Evolutionary conservation across 2,888 invertebrate species (phyloP).

Genomic region (Thereva nobilitata): DNA sequence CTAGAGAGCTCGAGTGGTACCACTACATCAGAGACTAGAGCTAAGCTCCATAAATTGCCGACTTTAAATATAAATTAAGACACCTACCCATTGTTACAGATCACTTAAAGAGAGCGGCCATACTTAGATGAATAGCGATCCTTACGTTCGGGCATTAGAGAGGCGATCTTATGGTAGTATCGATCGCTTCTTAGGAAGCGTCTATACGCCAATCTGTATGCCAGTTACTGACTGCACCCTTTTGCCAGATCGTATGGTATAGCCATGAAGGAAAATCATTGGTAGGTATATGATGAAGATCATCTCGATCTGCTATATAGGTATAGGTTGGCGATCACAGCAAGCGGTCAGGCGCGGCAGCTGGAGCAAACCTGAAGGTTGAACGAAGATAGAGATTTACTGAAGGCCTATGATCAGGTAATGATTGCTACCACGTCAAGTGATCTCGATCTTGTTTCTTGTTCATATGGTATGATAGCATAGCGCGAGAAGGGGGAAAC

Average conservation of each 20-base stretch:
- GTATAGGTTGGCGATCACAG: conserved; percentile 16
- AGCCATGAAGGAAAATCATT: too few relatives aligned
- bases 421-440: conserved; percentile 10
- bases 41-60: conserved; percentile 18
- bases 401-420: conserved; percentile 5
- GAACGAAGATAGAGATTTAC: neutral
- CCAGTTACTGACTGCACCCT: conserved; percentile 10
- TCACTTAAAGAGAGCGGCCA: neutral
- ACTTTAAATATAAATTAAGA: conserved; percentile 32
- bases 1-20: neutral
- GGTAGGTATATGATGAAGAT: conserved; percentile 5
- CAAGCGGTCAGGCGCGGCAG: conserved; percentile 23
- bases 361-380: neutral
- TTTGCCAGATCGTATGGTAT: too few relatives aligned
- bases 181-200: conserved; percentile 27
- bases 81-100: conserved; percentile 33
- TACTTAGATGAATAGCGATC: too few relatives aligned
- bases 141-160: too few relatives aligned
- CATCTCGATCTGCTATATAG: conserved; percentile 6
- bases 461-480: too few relatives aligned
- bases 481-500: neutral
- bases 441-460: neutral
- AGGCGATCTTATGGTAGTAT: neutral
- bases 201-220: conserved; percentile 15
- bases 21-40: neutral